Evolutionary conservation across 2,888 invertebrate genomes (phyloP).

Genomic region (Aphidius colemani): DNA sequence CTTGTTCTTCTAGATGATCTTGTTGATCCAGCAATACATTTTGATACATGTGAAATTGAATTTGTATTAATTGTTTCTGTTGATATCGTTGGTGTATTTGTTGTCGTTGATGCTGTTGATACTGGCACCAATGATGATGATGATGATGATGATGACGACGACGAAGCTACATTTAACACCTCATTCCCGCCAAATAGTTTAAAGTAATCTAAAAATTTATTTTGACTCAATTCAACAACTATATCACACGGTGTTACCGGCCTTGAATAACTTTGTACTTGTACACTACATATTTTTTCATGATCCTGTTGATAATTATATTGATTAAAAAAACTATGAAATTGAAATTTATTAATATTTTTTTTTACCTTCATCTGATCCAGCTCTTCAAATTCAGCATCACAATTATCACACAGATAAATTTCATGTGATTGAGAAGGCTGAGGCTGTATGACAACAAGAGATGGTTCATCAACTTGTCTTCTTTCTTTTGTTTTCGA

Average conservation of each 20-base stretch:
- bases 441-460: slow-evolving; percentile 64
- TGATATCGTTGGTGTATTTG: slow-evolving; percentile 3
- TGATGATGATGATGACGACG: slow-evolving; percentile 17
- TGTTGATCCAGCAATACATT: slow-evolving; percentile 31
- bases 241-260: slow-evolving; percentile 52
- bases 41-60: too few species aligned
- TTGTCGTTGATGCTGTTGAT: not conserved
- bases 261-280: slow-evolving; percentile 58
- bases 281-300: slow-evolving; percentile 60
- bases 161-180: slow-evolving; percentile 2
- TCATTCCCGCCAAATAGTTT: slow-evolving; percentile 49
- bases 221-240: slow-evolving; percentile 47
- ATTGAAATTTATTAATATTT: not conserved
- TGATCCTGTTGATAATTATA: slow-evolving; percentile 56
- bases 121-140: not conserved
- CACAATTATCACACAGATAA: slow-evolving; percentile 77
- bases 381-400: slow-evolving; percentile 71
- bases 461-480: slow-evolving; percentile 44
- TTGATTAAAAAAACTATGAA: slow-evolving; percentile 7
- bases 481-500: slow-evolving; percentile 51
- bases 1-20: slow-evolving; percentile 59
- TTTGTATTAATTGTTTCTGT: slow-evolving; percentile 15
- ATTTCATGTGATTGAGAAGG: slow-evolving; percentile 65
- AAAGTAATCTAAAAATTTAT: slow-evolving; percentile 63
- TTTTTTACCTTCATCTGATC: slow-evolving; percentile 63